Evolutionary conservation across 1,140 invertebrate genomes (phyloP).

Genomic region (Pachyrhynchus sulphureomaculatus): DNA sequence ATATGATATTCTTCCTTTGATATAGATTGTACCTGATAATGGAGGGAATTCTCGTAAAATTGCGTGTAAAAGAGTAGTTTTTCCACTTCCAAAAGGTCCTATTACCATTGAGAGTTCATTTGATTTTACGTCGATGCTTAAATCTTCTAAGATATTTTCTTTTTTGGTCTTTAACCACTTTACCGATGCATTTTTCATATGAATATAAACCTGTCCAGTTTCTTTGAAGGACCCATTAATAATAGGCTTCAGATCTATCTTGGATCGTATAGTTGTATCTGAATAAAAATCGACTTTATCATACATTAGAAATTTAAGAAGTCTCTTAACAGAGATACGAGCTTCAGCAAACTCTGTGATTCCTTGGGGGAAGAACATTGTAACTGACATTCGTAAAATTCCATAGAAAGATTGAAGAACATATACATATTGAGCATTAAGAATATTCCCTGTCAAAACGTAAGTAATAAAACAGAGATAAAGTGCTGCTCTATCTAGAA

Average conservation of each 20-base stretch:
- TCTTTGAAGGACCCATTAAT: background rate
- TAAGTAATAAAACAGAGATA: conserved; percentile 76
- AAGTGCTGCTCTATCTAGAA: conserved; percentile 70
- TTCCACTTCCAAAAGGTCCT: conserved; percentile 72
- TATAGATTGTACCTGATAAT: conserved; percentile 35
- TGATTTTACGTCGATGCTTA: conserved; percentile 55
- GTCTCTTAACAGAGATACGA: conserved; percentile 64
- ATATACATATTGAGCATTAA: conserved; percentile 76
- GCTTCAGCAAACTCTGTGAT: conserved; percentile 61
- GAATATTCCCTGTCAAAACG: conserved; percentile 65
- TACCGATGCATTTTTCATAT: conserved; percentile 57
- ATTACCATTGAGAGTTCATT: conserved; percentile 66
- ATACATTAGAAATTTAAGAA: conserved; percentile 59
- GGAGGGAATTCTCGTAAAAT: conserved; percentile 77
- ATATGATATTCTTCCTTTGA: conserved; percentile 59
- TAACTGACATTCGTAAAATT: conserved; percentile 68
- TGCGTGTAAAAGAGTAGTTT: conserved; percentile 77
- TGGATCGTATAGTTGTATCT: conserved; percentile 5
- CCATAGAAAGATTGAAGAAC: conserved; percentile 70
- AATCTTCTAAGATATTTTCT: conserved; percentile 58
- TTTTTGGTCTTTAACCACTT: conserved; percentile 60
- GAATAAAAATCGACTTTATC: conserved; percentile 34
- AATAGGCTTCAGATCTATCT: background rate
- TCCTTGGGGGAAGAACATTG: conserved; percentile 70
- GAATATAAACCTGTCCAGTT: conserved; percentile 28